Evolutionary conservation across 2,113 vertebrate genomes (phyloP).

Genomic region (Cynoglossus semilaevis): DNA sequence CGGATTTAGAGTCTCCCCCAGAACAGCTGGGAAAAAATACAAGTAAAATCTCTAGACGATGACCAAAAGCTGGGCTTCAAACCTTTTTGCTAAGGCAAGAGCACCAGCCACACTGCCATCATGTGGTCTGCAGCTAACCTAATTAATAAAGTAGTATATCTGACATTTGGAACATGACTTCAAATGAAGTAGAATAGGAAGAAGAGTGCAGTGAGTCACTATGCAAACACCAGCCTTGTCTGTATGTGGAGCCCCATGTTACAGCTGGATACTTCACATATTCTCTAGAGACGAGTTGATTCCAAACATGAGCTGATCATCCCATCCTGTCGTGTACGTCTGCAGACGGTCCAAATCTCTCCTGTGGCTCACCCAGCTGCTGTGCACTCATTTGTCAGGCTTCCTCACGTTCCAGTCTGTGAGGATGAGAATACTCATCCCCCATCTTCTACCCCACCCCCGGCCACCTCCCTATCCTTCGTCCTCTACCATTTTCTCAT

Average conservation of each 20-base stretch:
- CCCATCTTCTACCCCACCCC: not conserved
- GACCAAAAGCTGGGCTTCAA: no score
- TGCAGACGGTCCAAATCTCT: constrained; percentile 26
- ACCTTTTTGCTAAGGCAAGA: no score
- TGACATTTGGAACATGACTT: constrained; percentile 14
- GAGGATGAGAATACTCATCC: constrained; percentile 9
- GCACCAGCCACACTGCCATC: no score
- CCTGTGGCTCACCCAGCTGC: constrained; percentile 38
- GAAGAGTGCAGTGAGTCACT: constrained; percentile 45
- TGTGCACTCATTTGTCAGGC: constrained; percentile 40
- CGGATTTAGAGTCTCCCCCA: no score
- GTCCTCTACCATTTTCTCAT: not conserved
- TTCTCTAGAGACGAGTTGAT: constrained; percentile 18
- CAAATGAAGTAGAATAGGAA: constrained; percentile 31
- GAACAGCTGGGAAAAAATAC: no score
- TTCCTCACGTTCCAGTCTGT: constrained; percentile 21
- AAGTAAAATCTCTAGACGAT: no score
- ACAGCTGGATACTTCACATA: constrained; percentile 3
- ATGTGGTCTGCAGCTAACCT: no score
- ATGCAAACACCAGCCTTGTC: constrained; percentile 29
- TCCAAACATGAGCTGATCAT: constrained; percentile 31
- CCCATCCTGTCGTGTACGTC: constrained; percentile 17
- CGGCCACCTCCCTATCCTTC: not conserved
- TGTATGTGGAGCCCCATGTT: constrained; percentile 29
- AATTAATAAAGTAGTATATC: no score